These are phyloP conservation scores for Turritopsis rubra DNA, from an alignment of 30 jellyfish, hydroid and myxozoan genomes.

Conservation along the genomic window DNA sequence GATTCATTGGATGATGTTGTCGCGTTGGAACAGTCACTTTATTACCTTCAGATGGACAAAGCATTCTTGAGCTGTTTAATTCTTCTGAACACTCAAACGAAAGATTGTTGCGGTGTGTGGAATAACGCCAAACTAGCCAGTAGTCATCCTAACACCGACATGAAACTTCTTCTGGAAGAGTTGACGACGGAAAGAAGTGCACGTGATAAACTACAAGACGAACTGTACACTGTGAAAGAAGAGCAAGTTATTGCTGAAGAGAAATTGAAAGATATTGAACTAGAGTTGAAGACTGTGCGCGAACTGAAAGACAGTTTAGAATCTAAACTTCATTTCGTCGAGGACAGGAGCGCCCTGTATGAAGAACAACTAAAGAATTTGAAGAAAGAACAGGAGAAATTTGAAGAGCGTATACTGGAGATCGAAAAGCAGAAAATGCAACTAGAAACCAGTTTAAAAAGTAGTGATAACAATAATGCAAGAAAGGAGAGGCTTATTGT, in stretches of 20 bases:
- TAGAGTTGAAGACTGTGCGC: constrained; percentile 76
- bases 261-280: constrained; percentile 73
- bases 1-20: constrained; percentile 57
- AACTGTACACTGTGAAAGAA: constrained; percentile 46
- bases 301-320: constrained; percentile 82
- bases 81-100: constrained; percentile 71
- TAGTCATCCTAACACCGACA: constrained; percentile 43
- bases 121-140: constrained; percentile 41
- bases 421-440: constrained; percentile 57
- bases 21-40: constrained; percentile 72
- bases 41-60: constrained; percentile 89
- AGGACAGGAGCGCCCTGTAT: constrained; percentile 46
- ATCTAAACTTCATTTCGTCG: constrained; percentile 62
- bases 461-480: constrained; percentile 89
- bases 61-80: constrained; percentile 76
- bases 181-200: constrained; percentile 57
- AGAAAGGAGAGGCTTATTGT: constrained; percentile 85
- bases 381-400: constrained; percentile 49
- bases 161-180: constrained; percentile 66
- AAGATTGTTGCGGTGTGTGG: constrained; percentile 63
- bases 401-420: constrained; percentile 69
- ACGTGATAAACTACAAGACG: constrained; percentile 58
- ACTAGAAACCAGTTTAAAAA: constrained; percentile 62
- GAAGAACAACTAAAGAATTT: constrained; percentile 60
- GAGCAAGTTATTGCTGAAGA: constrained; percentile 70